phyloP scores from a whole-genome alignment of 2,888 invertebrate genomes.

The Napeogenes sylphis region DNA sequence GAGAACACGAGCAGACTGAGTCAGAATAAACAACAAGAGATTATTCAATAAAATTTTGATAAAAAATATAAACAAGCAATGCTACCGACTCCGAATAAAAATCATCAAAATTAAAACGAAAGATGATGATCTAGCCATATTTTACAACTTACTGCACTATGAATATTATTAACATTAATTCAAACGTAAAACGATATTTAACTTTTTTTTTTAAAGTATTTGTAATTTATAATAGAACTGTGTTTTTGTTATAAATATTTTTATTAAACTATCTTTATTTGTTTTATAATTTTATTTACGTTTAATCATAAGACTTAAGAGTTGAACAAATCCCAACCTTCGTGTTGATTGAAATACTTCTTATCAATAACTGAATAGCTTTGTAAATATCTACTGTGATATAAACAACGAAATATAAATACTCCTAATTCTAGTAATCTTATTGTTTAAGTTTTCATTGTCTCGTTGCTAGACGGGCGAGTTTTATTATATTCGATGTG shows the following conservation, averaged over 20 bases:
- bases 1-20: not conserved
- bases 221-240: too few species aligned
- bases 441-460: slow-evolving; percentile 34
- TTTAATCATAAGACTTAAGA: too few species aligned
- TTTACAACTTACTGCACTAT: slow-evolving; percentile 13
- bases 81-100: slow-evolving; percentile 19
- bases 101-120: slow-evolving; percentile 13
- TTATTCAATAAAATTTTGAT: slow-evolving; percentile 4
- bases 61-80: slow-evolving; percentile 8
- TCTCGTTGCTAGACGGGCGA: slow-evolving; percentile 13
- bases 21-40: slow-evolving; percentile 1
- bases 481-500: too few species aligned
- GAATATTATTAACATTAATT: not conserved
- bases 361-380: slow-evolving; percentile 45
- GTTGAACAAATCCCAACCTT: slow-evolving; percentile 4
- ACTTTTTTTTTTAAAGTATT: too few species aligned
- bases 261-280: not conserved
- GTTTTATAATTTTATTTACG: too few species aligned
- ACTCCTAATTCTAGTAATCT: slow-evolving; percentile 37
- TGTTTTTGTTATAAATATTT: not conserved
- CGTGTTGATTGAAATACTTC: slow-evolving; percentile 27
- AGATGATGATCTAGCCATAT: slow-evolving; percentile 14
- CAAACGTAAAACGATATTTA: too few species aligned
- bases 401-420: slow-evolving; percentile 30
- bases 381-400: slow-evolving; percentile 46